Percentiles rank a stretch among this genome's conserved stretches.
These are phyloP conservation scores for Ectemnius continuus DNA, from an alignment of 2,888 invertebrate genomes.

Conservation along the genomic window DNA sequence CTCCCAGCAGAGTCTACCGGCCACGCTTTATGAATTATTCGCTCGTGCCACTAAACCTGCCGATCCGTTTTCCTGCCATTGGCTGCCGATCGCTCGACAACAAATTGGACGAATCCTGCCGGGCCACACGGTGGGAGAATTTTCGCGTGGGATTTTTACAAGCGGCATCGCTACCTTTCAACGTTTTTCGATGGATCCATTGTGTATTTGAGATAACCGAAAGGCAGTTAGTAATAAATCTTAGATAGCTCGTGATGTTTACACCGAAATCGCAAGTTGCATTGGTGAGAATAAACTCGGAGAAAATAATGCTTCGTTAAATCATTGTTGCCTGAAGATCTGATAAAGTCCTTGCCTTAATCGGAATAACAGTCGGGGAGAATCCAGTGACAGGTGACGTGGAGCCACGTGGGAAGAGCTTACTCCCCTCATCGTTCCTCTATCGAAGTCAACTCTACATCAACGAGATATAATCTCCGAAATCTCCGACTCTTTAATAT, in stretches of 20 bases:
- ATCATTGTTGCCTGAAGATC: conserved; percentile 23
- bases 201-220: neutral
- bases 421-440: conserved; percentile 8
- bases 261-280: neutral
- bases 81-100: neutral
- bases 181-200: neutral
- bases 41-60: conserved; percentile 16
- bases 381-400: conserved; percentile 25
- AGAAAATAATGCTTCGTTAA: conserved; percentile 35
- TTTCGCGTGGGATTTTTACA: neutral
- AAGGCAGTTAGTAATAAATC: neutral
- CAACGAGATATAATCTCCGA: neutral
- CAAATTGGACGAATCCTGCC: neutral
- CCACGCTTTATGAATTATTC: conserved; percentile 35
- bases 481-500: conserved; percentile 11
- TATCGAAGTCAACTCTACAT: conserved; percentile 1
- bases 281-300: neutral
- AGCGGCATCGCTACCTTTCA: neutral
- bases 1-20: neutral
- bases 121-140: neutral
- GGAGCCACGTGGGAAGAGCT: conserved; percentile 26
- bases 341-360: conserved; percentile 11
- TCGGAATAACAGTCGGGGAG: neutral
- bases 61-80: neutral
- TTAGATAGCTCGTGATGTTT: neutral